Base-by-base conservation (phyloP, 1,140 invertebrate species). In the Eubasilissa regina region DNA sequence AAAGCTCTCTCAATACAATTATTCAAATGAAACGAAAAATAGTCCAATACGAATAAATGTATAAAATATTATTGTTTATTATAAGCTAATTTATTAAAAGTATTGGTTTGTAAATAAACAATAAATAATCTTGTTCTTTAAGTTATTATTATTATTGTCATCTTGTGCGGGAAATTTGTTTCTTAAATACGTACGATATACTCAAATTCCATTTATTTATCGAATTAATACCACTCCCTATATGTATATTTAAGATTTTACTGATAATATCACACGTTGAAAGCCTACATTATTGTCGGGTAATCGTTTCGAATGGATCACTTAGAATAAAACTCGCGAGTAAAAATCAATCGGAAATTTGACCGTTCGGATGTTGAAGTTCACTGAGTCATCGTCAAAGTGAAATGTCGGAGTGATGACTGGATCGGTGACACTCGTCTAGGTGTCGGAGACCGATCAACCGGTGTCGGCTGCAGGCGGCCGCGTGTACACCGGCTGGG, bases 401-500 rank as follows among this genome's bases (percentile, higher is more conserved):
- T n/a, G n/a, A n/a, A n/a, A n/a, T n/a, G n/a, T n/a, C 25, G 25
- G 25, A 35, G 25, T 6, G 25, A 1, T 35, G 25, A 35, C 25
- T 35, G 25, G n/a, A 35, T 0, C 12, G n/a, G 53, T n/a, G n/a
- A 12, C 17, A n/a, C 7, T 1, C 15, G 17, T 17, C 53, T 17
- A 15, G 53, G 53, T n/a, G 53, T 7, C 53, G 53, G n/a, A 56
- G 53, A 15, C 21, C 48, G 62, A 76, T 80, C 74, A 80, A 70
- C 79, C 56, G 74, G 64, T 76, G 74, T 70, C 56, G 62, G 70
- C 25, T n/a, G 45, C 43, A 44, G 19, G n/a, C 48, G 48, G 44
- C 51, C 70, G 76, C 76, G 75, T 53, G 75, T 66, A 43, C 60
- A 21, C 66, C 66, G 66, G 19, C 66, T 53, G 75, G 21, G 75